phyloP scores from a whole-genome alignment of 2,113 vertebrate genomes.

The Ceyx cyanopectus region DNA sequence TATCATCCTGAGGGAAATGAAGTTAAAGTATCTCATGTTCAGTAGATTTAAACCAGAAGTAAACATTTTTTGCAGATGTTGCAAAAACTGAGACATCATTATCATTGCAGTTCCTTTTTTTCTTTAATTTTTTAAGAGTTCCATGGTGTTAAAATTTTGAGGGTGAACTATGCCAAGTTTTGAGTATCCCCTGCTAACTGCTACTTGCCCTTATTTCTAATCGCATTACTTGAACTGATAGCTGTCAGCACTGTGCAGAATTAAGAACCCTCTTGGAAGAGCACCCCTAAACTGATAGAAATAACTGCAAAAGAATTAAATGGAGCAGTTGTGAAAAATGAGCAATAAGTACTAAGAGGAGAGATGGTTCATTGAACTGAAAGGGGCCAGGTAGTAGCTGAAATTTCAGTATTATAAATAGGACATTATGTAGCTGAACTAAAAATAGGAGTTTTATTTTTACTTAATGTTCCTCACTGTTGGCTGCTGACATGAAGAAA shows the following conservation, averaged over 20 bases:
- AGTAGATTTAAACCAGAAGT: constrained; percentile 12
- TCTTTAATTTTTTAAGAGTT: background rate
- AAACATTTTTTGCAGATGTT: constrained; percentile 6
- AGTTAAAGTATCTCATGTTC: background rate
- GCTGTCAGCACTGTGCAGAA: background rate
- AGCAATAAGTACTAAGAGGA: background rate
- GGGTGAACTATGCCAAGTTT: background rate
- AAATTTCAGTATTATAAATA: constrained; percentile 67
- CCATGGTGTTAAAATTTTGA: background rate
- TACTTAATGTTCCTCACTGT: constrained; percentile 55
- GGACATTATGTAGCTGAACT: constrained; percentile 63
- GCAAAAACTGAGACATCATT: background rate
- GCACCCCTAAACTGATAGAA: background rate
- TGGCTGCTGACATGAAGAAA: constrained; percentile 62
- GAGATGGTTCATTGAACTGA: background rate
- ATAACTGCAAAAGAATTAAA: constrained; percentile 1
- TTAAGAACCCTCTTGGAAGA: background rate
- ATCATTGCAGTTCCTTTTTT: background rate
- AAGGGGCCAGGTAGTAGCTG: constrained; percentile 51
- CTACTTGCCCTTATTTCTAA: background rate
- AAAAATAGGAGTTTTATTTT: constrained; percentile 75
- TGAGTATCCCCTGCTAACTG: background rate
- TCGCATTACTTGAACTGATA: background rate
- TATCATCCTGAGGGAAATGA: background rate
- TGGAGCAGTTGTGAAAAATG: background rate